Base-by-base conservation (phyloP, 37 sponge, comb jelly and placozoan genomes). In the Theonella swinhoei region DNA sequence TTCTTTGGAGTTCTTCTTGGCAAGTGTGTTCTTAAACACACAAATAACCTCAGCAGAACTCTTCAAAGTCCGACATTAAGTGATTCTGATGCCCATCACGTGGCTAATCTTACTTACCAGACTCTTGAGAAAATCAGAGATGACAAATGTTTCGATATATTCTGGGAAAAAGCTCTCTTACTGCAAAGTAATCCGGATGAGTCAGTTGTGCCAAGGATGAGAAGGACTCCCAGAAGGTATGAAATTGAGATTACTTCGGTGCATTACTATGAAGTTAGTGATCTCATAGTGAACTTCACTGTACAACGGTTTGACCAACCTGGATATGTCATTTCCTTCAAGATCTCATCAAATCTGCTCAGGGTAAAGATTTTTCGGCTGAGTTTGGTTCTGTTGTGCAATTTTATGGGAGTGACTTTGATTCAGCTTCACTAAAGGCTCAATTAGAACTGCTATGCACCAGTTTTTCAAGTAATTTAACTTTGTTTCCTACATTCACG, bases 1-100 rank as follows among this genome's bases (percentile, higher is more conserved):
- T 69, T 87, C 39, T 87, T 87, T 87, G 76, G 88, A 42, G 39
- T 80, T 29, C 33, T 80, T 17, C 35, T 87, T 42, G 80, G 76
- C 31, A 75, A 87, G 26, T 43, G 75, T 35, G 60, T 87, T 29
- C 68, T 87, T 54, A 62, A 79, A 37, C 85, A 84, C 54, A 76
- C 85, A 43, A 70, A 84, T 43, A 83, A 83, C 37, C 38, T 75
- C 20, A 87, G 81, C 58, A 87, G 80, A 64, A 87, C 68, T 0
- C 69, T 87, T 19, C 88, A 88, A 47, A 82, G 71, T 39, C 83
- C 82, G 14, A 35, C 59, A 25, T 31, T 88, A 59, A 81, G 83
- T 61, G 83, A 78, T 25, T 28, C 70, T n/a, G 88, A 88, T 47
- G 88, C 59, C 59, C 82, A 80, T n/a, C 59, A 62, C 0, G 39